Evolutionary conservation across 2,888 invertebrate genomes (phyloP).

Genomic region (Desoria tigrina): DNA sequence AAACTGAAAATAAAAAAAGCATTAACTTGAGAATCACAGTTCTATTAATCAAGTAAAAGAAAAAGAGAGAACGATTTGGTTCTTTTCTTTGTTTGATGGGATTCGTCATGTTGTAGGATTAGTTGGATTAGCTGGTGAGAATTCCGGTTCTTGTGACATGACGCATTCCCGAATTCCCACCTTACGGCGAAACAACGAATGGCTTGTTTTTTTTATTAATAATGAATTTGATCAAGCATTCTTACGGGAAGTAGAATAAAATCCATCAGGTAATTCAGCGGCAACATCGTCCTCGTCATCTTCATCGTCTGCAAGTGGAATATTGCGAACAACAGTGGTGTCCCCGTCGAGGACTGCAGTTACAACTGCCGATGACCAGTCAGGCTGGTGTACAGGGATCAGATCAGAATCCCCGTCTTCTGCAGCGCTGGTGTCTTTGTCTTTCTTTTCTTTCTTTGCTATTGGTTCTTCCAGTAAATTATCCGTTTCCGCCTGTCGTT

Average conservation of each 20-base stretch:
- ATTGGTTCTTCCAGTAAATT: constrained; percentile 12
- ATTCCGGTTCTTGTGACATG: too few relatives aligned
- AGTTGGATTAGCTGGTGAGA: too few relatives aligned
- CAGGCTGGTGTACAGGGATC: constrained; percentile 41
- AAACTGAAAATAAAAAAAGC: constrained; percentile 61
- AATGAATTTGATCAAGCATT: neutral
- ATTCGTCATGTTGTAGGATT: too few relatives aligned
- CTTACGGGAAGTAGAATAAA: constrained; percentile 51
- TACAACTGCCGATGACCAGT: constrained; percentile 35
- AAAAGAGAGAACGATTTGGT: too few relatives aligned
- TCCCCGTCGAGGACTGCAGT: constrained; percentile 28
- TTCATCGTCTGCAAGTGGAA: constrained; percentile 30
- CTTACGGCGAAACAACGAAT: too few relatives aligned
- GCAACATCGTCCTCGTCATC: constrained; percentile 48
- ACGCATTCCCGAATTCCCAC: too few relatives aligned
- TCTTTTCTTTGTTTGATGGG: too few relatives aligned
- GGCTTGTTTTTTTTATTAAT: neutral
- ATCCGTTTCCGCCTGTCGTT: constrained; percentile 27
- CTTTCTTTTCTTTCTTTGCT: constrained; percentile 28
- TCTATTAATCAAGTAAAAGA: too few relatives aligned
- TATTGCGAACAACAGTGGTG: too few relatives aligned
- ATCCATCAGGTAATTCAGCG: constrained; percentile 52
- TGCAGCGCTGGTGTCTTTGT: constrained; percentile 26
- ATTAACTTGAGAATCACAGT: neutral
- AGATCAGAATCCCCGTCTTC: constrained; percentile 45